A percentile compares a stretch with the other conserved stretches of the same genome.
These are phyloP conservation scores for Artemia sinica DNA, from an alignment of 2,888 invertebrate species.

Conservation along the genomic window DNA sequence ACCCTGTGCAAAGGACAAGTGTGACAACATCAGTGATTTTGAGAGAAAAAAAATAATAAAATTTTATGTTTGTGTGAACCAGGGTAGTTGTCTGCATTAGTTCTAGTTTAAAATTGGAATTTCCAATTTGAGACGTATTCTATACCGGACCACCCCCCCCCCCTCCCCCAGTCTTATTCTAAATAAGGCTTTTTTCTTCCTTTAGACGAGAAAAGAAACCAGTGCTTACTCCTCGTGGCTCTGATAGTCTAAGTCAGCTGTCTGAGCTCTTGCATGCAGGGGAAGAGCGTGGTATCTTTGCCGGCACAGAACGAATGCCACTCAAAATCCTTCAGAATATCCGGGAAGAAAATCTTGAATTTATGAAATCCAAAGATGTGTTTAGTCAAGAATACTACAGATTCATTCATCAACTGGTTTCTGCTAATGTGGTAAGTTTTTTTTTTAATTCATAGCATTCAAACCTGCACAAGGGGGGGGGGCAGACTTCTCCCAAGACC, in stretches of 20 bases:
- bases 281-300: constrained; percentile 33
- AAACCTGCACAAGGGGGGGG: too few relatives aligned
- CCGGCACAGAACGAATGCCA: constrained; percentile 26
- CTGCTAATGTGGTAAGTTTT: constrained; percentile 26
- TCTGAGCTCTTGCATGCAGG: constrained; percentile 36
- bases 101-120: neutral
- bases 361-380: constrained; percentile 35
- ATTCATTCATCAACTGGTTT: constrained; percentile 31
- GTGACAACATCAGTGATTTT: too few relatives aligned
- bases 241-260: constrained; percentile 35
- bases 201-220: constrained; percentile 18
- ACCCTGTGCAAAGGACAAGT: too few relatives aligned
- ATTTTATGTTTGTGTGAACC: too few relatives aligned
- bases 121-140: constrained; percentile 26
- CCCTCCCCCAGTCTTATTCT: neutral
- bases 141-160: neutral
- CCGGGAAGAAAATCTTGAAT: constrained; percentile 35
- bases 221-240: constrained; percentile 21
- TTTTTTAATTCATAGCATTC: too few relatives aligned
- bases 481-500: too few relatives aligned
- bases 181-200: constrained; percentile 27
- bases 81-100: too few relatives aligned
- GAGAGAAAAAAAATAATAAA: too few relatives aligned
- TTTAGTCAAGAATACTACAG: constrained; percentile 34
- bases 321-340: constrained; percentile 25